These are phyloP conservation scores for Turritopsis dohrnii DNA, from an alignment of 30 jellyfish, hydroid and myxozoan genomes.

Conservation along the genomic window DNA sequence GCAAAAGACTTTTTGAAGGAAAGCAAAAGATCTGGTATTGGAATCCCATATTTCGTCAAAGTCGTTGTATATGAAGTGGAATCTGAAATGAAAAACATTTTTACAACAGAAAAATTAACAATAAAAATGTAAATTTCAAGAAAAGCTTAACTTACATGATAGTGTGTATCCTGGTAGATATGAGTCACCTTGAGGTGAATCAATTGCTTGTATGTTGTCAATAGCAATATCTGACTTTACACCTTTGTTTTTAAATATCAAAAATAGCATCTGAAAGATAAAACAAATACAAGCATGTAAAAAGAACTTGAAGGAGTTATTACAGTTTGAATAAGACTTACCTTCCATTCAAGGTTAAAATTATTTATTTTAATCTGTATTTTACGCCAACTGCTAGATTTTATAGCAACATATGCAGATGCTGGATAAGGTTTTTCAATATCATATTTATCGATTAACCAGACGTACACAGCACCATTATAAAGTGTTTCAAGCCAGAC, in stretches of 20 bases:
- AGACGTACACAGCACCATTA: background rate
- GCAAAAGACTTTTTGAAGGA: background rate
- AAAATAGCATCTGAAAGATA: slow-evolving; percentile 7
- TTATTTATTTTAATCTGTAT: too few species aligned
- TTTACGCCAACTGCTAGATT: background rate
- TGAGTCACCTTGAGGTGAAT: background rate
- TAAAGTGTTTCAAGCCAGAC: background rate
- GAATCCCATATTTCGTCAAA: background rate
- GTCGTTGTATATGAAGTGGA: background rate
- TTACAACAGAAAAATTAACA: background rate
- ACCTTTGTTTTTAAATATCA: background rate
- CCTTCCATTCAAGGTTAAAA: background rate
- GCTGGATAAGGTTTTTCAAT: background rate
- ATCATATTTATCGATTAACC: background rate
- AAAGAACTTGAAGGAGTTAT: too few species aligned
- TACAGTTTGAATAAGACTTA: background rate
- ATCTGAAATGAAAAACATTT: background rate
- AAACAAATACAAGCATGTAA: too few species aligned
- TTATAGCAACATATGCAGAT: background rate
- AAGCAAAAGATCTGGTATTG: background rate
- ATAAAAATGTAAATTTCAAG: background rate
- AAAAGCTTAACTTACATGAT: background rate
- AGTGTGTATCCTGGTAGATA: background rate
- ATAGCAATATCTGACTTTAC: background rate
- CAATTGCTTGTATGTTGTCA: background rate